Percentiles rank a stretch among this genome's conserved stretches.
These are phyloP conservation scores for Enteromius argenteus DNA, from an alignment of 2,797 vertebrate genomes.

Conservation along the genomic window DNA sequence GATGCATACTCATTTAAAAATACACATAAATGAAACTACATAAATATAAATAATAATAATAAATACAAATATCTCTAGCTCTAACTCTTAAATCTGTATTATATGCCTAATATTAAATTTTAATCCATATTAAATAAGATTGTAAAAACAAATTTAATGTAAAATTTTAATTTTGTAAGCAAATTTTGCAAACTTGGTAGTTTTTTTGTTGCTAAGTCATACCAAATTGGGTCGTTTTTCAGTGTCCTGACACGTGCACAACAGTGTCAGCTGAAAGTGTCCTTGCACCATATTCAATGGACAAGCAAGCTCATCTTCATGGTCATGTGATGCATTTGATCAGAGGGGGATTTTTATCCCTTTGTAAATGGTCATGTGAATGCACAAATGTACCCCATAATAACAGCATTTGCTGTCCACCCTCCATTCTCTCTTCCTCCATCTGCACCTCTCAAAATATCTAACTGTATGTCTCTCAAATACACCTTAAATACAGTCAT, in stretches of 20 bases:
- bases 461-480: conserved; percentile 30
- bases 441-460: conserved; percentile 24
- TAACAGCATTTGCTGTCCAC: conserved; percentile 39
- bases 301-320: not conserved
- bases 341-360: not conserved
- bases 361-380: not conserved
- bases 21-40: not conserved
- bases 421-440: not conserved
- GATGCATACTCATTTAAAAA: not conserved
- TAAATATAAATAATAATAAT: not conserved
- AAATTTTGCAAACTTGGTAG: not conserved
- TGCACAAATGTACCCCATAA: conserved; percentile 26
- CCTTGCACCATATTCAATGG: not conserved
- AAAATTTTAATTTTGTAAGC: too few relatives aligned
- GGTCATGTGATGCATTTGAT: not conserved
- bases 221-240: not conserved
- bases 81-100: too few relatives aligned
- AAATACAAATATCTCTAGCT: not conserved
- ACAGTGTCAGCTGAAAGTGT: conserved; percentile 3
- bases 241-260: not conserved
- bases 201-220: not conserved
- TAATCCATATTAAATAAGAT: not conserved
- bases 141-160: not conserved
- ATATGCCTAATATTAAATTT: not conserved
- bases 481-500: conserved; percentile 48